Evolutionary conservation across 2,113 vertebrate species (phyloP).

Genomic region (Collichthys lucidus): DNA sequence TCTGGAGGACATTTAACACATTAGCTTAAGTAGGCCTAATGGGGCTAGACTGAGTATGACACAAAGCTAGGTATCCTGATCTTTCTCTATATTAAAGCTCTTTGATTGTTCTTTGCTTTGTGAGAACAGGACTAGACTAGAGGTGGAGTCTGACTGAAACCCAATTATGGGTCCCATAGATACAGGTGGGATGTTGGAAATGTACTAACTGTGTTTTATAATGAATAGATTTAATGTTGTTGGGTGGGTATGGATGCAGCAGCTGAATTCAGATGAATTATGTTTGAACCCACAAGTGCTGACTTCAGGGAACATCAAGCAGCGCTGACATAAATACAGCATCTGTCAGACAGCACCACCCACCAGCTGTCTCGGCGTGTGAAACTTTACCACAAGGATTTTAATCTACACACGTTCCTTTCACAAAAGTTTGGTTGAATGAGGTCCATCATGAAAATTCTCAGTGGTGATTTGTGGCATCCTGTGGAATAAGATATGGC

Average conservation of each 20-base stretch:
- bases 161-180: background rate
- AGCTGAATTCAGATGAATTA: slow-evolving; percentile 51
- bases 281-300: slow-evolving; percentile 39
- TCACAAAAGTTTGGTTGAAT: slow-evolving; percentile 11
- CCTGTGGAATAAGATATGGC: background rate
- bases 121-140: background rate
- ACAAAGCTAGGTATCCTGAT: background rate
- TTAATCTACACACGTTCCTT: slow-evolving; percentile 14
- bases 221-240: slow-evolving; percentile 22
- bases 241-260: slow-evolving; percentile 14
- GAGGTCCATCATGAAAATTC: background rate
- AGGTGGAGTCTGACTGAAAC: background rate
- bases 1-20: slow-evolving; percentile 8
- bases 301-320: slow-evolving; percentile 44
- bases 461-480: slow-evolving; percentile 30
- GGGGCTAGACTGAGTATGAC: background rate
- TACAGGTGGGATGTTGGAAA: background rate
- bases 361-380: background rate
- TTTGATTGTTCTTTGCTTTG: background rate
- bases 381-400: background rate
- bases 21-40: slow-evolving; percentile 18
- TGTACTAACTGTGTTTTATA: slow-evolving; percentile 2
- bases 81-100: background rate
- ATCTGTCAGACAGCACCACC: background rate
- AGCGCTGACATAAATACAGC: slow-evolving; percentile 25